These are phyloP conservation scores for Muschampia plurimacula DNA, from an alignment of 2,888 invertebrate species.

Conservation along the genomic window DNA sequence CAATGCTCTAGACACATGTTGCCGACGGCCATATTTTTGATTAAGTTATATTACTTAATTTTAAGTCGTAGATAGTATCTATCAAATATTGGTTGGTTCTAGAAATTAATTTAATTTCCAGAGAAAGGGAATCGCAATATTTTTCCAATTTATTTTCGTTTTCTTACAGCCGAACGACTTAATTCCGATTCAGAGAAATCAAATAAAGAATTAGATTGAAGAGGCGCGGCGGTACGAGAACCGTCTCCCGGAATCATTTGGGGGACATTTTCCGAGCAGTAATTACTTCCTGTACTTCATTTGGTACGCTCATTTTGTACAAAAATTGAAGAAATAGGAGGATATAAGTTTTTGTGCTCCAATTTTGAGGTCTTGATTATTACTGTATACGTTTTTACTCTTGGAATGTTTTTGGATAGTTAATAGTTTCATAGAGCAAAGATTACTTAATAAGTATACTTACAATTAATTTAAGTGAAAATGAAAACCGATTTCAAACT, in stretches of 20 bases:
- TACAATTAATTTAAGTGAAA: too few relatives aligned
- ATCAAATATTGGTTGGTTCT: not conserved
- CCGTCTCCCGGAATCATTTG: conserved; percentile 14
- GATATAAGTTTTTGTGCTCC: conserved; percentile 14
- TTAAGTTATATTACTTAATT: not conserved
- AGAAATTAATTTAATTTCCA: not conserved
- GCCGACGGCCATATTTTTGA: not conserved
- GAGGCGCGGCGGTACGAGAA: conserved; percentile 14
- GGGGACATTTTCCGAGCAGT: conserved; percentile 26
- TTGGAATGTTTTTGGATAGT: too few relatives aligned
- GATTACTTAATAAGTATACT: too few relatives aligned
- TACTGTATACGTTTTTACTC: too few relatives aligned
- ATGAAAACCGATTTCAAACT: too few relatives aligned
- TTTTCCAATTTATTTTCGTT: conserved; percentile 37
- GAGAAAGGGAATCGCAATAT: conserved; percentile 13
- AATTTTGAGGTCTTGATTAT: not conserved
- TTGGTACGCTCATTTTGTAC: conserved; percentile 32
- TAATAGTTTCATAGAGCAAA: too few relatives aligned
- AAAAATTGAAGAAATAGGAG: conserved; percentile 12
- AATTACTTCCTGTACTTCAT: conserved; percentile 33
- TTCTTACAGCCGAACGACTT: conserved; percentile 26
- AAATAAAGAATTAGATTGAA: conserved; percentile 38
- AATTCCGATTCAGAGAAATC: conserved; percentile 31
- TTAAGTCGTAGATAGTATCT: too few relatives aligned
- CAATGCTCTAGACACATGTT: conserved; percentile 23